phyloP scores from a whole-genome alignment of 2,797 vertebrate genomes.

The Sphenopsis melanotis region DNA sequence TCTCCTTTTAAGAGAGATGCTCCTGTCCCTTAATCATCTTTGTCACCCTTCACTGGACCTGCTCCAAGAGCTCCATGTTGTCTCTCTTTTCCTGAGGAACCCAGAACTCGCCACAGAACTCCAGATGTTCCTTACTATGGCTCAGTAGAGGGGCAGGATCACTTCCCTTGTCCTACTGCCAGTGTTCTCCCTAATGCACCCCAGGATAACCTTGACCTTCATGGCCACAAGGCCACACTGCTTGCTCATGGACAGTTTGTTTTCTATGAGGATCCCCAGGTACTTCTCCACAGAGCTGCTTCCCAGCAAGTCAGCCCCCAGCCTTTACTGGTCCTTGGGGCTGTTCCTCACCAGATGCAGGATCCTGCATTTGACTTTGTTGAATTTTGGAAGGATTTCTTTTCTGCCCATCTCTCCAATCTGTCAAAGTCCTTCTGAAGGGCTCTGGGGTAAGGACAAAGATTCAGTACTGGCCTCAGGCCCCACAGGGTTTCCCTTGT shows the following conservation, averaged over 20 bases:
- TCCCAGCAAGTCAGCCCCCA: background rate
- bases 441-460: background rate
- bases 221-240: background rate
- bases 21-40: background rate
- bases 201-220: background rate
- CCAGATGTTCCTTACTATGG: background rate
- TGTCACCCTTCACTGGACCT: background rate
- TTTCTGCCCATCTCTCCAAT: background rate
- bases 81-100: background rate
- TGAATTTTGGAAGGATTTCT: background rate
- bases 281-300: background rate
- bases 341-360: background rate
- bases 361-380: background rate
- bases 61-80: background rate
- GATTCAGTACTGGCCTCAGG: accelerated
- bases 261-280: background rate
- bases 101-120: background rate
- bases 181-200: background rate
- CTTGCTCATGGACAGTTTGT: background rate
- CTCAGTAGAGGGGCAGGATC: background rate
- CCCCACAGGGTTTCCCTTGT: too few species aligned
- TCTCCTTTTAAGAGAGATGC: background rate
- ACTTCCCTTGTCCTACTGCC: background rate
- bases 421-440: background rate
- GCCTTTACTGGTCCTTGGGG: background rate